Conservation (phyloP, 2,113 vertebrate species). For the Zosterops pallidus region DNA sequence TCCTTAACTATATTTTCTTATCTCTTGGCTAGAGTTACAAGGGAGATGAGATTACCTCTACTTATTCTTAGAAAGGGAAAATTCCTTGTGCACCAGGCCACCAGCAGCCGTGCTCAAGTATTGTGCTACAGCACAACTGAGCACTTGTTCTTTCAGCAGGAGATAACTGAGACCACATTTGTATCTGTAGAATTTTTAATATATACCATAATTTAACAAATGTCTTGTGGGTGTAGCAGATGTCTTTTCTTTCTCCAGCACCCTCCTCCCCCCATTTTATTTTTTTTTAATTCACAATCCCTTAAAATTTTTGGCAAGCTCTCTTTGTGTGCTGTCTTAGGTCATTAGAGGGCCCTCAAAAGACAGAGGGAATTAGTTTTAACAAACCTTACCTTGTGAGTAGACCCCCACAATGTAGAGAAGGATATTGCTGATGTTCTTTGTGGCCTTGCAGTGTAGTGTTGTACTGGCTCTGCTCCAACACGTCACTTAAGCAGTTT, state of each 20-base stretch:
- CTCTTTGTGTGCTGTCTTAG: background rate
- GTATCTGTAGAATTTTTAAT: constrained; percentile 24
- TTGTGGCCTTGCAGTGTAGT: background rate
- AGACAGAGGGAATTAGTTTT: background rate
- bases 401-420: background rate
- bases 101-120: background rate
- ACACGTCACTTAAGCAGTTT: background rate
- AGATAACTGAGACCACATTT: background rate
- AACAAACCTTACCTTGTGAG: background rate
- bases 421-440: background rate
- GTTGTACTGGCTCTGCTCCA: background rate
- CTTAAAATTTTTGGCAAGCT: background rate
- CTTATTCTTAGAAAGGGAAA: background rate
- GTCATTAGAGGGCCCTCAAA: background rate
- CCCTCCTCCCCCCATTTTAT: accelerated
- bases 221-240: constrained; percentile 44
- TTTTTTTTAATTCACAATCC: background rate
- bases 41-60: background rate
- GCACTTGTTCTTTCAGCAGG: constrained; percentile 1
- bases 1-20: background rate
- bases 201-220: constrained; percentile 42
- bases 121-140: background rate
- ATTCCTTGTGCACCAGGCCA: background rate
- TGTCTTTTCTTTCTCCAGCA: background rate
- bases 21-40: background rate